These are phyloP conservation scores for Platysteira castanea DNA, from an alignment of 2,113 vertebrate species.

Conservation along the genomic window DNA sequence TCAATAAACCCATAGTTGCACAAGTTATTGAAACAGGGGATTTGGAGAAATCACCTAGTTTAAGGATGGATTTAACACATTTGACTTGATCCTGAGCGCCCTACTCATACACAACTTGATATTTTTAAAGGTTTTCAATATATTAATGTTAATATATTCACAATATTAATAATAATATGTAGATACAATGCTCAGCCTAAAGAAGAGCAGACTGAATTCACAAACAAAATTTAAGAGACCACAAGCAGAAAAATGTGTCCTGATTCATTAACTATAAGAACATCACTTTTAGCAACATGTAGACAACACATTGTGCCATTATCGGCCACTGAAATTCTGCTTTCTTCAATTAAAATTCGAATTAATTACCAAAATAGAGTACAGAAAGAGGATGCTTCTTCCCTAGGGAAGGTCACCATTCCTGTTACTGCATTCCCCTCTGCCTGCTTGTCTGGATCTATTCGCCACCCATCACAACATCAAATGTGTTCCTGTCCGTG, in stretches of 20 bases:
- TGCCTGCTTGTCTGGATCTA: not conserved
- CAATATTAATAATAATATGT: not conserved
- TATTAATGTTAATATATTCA: not conserved
- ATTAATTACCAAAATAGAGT: not conserved
- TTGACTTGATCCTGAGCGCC: not conserved
- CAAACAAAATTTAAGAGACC: not conserved
- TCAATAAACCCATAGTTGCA: not conserved
- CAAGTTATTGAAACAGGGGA: not conserved
- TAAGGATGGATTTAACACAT: not conserved
- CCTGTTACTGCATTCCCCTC: not conserved
- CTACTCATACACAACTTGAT: not conserved
- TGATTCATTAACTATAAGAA: not conserved
- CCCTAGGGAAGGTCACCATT: not conserved
- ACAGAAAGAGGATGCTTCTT: not conserved
- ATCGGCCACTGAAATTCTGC: not conserved
- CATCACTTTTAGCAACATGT: rapidly evolving
- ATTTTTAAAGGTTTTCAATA: not conserved
- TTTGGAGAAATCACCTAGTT: not conserved
- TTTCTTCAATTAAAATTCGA: not conserved
- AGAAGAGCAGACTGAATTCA: not conserved
- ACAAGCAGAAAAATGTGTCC: not conserved
- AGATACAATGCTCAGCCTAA: not conserved
- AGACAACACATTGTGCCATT: not conserved
- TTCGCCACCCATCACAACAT: conserved; percentile 6
- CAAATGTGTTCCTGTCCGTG: not conserved